phyloP scores from a whole-genome alignment of 2,888 invertebrate genomes.

The Spatulosminthurus flaviceps region DNA sequence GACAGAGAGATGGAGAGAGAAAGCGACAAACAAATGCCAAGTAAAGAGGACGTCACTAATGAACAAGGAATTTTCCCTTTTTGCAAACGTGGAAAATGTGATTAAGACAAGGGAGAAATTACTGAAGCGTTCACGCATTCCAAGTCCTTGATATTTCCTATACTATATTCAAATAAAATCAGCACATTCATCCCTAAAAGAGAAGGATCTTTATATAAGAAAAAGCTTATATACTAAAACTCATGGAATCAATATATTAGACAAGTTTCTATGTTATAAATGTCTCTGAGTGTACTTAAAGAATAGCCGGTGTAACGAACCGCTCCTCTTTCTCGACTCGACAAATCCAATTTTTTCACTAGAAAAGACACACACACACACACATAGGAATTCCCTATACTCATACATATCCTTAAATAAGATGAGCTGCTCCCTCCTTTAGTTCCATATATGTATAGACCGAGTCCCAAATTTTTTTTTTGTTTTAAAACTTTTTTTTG shows the following conservation, averaged over 20 bases:
- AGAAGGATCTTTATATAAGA: no score
- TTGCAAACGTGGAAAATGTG: conserved; percentile 18
- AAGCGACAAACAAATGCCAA: background rate
- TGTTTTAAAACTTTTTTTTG: no score
- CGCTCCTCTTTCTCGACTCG: background rate
- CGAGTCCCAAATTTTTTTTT: no score
- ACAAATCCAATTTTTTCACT: conserved; percentile 12
- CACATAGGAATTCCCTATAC: no score
- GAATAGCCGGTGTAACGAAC: background rate
- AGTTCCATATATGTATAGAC: no score
- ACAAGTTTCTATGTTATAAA: background rate
- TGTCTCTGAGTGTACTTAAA: conserved; percentile 1
- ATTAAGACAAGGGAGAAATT: conserved; percentile 2
- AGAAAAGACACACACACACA: background rate
- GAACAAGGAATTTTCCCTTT: background rate
- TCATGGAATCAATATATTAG: no score
- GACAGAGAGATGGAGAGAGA: no score
- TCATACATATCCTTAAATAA: no score
- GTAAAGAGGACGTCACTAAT: background rate
- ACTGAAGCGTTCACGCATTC: background rate
- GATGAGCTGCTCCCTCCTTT: no score
- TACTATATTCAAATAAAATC: no score
- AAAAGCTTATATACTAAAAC: no score
- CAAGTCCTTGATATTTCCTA: background rate
- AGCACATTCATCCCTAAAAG: no score